These are phyloP conservation scores for Sclerurus mexicanus DNA, from an alignment of 2,113 vertebrate species.

Conservation along the genomic window DNA sequence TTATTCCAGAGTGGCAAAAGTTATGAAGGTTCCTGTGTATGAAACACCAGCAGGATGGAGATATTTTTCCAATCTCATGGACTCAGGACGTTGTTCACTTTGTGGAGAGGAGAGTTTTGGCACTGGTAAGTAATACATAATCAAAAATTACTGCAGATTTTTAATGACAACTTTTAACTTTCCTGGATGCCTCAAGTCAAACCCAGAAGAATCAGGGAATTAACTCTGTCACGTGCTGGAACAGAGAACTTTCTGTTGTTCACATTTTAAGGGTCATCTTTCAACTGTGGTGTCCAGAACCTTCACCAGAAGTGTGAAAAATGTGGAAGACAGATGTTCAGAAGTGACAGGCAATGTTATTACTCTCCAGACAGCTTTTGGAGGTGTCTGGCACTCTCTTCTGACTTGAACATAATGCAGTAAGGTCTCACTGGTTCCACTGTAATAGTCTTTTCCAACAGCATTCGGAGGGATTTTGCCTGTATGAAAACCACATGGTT, in stretches of 20 bases:
- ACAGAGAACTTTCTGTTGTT: not conserved
- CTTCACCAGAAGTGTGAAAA: not conserved
- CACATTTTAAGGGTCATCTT: not conserved
- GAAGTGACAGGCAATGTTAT: not conserved
- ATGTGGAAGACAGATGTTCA: not conserved
- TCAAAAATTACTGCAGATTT: not conserved
- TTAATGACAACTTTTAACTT: not conserved
- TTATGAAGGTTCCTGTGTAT: constrained; percentile 94
- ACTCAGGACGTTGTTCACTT: constrained; percentile 94
- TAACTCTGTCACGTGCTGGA: not conserved
- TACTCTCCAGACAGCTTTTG: not conserved
- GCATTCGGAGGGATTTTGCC: not conserved
- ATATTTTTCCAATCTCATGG: constrained; percentile 97
- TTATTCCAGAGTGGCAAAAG: constrained; percentile 89
- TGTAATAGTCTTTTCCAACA: not conserved
- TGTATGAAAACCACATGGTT: fast-evolving
- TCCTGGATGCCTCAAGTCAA: not conserved
- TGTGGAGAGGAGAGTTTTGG: constrained; percentile 99
- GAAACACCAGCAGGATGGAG: constrained; percentile 97
- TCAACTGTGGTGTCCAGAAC: not conserved
- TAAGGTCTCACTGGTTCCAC: not conserved
- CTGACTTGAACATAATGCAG: not conserved
- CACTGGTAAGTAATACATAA: constrained; percentile 79
- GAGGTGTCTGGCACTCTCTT: not conserved
- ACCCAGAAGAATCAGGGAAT: not conserved